Base-by-base conservation (phyloP, 2,113 vertebrate genomes). In the Crotalus viridis region DNA sequence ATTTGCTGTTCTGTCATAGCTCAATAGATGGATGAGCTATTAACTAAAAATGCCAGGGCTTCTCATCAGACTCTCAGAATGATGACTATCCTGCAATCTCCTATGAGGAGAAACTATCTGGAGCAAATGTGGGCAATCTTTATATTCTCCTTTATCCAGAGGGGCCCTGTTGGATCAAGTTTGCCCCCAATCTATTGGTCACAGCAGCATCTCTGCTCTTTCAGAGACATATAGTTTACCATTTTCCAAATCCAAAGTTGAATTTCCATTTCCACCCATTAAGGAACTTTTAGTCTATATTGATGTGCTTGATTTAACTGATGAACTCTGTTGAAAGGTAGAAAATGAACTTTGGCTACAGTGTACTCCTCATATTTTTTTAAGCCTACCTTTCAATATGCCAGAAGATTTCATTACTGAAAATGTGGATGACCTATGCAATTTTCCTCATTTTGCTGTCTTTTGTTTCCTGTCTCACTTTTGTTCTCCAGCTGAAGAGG, bases 401-500 rank as follows among this genome's bases (percentile, higher is more conserved):
- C 48, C 54, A 19, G 64, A n/a, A 90, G n/a, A 24, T n/a, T 28
- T 56, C 33, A 85, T 57, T 85, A 28, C 92, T 91, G 90, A 92
- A 96, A 94, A 92, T 19, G 28, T 26, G 85, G 85, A 94, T 94
- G 92, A 85, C 90, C 48, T 33, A 88, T 93, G 64, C 13, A 51
- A 55, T 15, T 43, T 87, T 69, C 10, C 12, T n/a, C 61, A 69
- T 69, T 69, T 69, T n/a, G 61, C 28, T 90, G 28, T 89, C 55
- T 95, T 96, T 97, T 95, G 96, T 97, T 97, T 97, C 97, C 97
- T 95, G 43, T 95, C 94, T 97, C 97, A 96, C 97, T 97, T 90
- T 88, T 90, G 91, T 90, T 96, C 93, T 95, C 90, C 88, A 86
- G 96, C 96, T 96, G 97, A 69, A 97, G 97, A 97, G 95, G 96